These are phyloP conservation scores for Patagioenas fasciata DNA, from an alignment of 2,113 vertebrate species.

Conservation along the genomic window DNA sequence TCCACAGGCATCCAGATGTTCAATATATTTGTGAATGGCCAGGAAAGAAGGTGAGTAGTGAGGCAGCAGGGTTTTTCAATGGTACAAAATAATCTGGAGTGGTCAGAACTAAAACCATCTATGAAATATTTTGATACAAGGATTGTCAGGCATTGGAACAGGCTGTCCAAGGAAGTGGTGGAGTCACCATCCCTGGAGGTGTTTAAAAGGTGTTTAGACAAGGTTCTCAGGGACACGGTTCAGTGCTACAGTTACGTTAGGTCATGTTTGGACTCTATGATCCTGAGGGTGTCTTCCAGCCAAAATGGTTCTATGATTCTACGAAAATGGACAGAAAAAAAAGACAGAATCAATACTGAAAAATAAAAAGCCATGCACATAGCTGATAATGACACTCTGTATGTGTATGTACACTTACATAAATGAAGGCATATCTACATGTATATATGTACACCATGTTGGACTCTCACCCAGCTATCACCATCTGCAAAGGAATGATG, in stretches of 20 bases:
- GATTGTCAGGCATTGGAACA: not conserved
- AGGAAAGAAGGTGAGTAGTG: not conserved
- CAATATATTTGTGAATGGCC: constrained; percentile 22
- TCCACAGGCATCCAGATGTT: constrained; percentile 43
- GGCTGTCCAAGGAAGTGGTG: no score
- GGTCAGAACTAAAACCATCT: not conserved
- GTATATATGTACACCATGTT: not conserved
- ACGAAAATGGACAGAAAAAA: not conserved
- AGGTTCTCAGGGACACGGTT: no score
- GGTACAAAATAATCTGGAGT: not conserved
- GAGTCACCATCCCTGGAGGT: no score
- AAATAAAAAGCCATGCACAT: not conserved
- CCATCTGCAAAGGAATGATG: not conserved
- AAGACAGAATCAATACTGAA: not conserved
- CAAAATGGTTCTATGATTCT: no score
- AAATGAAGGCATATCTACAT: not conserved
- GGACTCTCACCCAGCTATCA: not conserved
- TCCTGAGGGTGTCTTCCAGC: no score
- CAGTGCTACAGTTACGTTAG: no score
- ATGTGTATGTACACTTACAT: accelerated
- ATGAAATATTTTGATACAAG: not conserved
- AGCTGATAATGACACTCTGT: not conserved
- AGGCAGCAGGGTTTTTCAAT: not conserved
- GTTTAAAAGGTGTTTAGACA: no score
- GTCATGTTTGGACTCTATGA: no score